Evolutionary conservation across 2,888 invertebrate species (phyloP), one percentile per base, ranked within the genome.

Genomic region (Tridacna crocea): DNA sequence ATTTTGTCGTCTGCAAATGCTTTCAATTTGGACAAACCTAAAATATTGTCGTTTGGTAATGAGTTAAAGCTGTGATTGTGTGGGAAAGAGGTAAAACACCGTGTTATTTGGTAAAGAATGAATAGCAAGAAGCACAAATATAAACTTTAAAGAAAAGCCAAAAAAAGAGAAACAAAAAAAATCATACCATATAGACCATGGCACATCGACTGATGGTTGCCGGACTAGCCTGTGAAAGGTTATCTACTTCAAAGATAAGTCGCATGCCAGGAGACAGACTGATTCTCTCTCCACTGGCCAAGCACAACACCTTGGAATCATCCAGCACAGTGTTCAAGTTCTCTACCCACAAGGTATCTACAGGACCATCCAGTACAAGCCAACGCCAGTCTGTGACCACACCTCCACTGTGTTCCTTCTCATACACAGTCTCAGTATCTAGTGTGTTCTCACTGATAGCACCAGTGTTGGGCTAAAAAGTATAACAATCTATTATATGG

Each of bases 261-360:
- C 94, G 80, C 92, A 94, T 93, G 10, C 92, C 92, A 0, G 89
- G 86, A 0, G 93, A 90, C 74, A 94, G 84, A 48, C 91, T 89
- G 75, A 94, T 93, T 55, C 94, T 87, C 85, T 94, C 94, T 36
- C 94, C 94, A 80, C 92, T 94, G 10, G 94, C 92, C 75, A 94
- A 87, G 88, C 94, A 94, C 79, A 94, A 89, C 17, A 94, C 92
- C 86, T 94, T 94, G 4, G 93, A 93, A 87, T 94, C 94, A 80
- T 94, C 94, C 13, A 94, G 90, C 48, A 94, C 94, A 6, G 94
- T 94, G 87, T 94, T 94, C 46, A 94, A 91, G 83, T 94, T 94
- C 88, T 94, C 94, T 27, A 94, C 94, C 94, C 94, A 94, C 75
- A 94, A 86, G 8, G 94, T 94, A 83, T 94, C 94, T 13, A 94